Percentiles rank a stretch among this genome's conserved stretches.
These are phyloP conservation scores for Actinostola sp. DNA, from an alignment of 92 coral and sea anemone species.

Conservation along the genomic window DNA sequence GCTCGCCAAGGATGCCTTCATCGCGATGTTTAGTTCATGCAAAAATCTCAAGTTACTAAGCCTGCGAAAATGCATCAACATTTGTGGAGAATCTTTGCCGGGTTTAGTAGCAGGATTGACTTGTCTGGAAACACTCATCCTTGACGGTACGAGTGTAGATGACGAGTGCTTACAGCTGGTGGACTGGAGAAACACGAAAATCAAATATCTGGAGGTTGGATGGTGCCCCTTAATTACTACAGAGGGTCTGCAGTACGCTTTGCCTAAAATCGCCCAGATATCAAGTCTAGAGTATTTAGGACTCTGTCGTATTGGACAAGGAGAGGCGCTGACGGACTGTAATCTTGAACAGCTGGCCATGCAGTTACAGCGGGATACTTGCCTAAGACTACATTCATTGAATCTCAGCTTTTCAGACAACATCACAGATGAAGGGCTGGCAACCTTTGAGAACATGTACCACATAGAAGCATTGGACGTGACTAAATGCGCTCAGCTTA, in stretches of 20 bases:
- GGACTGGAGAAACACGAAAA: slow-evolving; percentile 46
- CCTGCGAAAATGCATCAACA: slow-evolving; percentile 62
- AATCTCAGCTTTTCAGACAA: slow-evolving; percentile 50
- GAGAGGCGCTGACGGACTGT: slow-evolving; percentile 57
- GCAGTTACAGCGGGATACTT: slow-evolving; percentile 35
- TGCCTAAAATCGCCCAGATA: slow-evolving; percentile 59
- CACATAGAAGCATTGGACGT: slow-evolving; percentile 51
- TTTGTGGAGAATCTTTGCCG: slow-evolving; percentile 52
- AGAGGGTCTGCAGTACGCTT: slow-evolving; percentile 34
- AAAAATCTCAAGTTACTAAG: slow-evolving; percentile 53
- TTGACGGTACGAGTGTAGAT: slow-evolving; percentile 75
- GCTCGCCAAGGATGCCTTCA: slow-evolving; percentile 39
- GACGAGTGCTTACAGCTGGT: slow-evolving; percentile 44
- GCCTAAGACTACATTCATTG: slow-evolving; percentile 35
- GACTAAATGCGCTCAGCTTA: slow-evolving; percentile 52
- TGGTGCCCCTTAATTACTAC: slow-evolving; percentile 69
- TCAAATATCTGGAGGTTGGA: slow-evolving; percentile 71
- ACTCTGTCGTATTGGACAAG: slow-evolving; percentile 68
- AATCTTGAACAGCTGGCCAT: slow-evolving; percentile 43
- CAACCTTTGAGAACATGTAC: slow-evolving; percentile 21
- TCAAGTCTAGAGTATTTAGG: slow-evolving; percentile 65
- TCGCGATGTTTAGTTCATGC: slow-evolving; percentile 45
- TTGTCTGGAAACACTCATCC: slow-evolving; percentile 61
- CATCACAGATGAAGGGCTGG: slow-evolving; percentile 54
- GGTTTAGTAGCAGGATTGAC: slow-evolving; percentile 38